Evolutionary conservation across 2,888 invertebrate genomes (phyloP).

Genomic region (Hydroisotoma schaefferi): DNA sequence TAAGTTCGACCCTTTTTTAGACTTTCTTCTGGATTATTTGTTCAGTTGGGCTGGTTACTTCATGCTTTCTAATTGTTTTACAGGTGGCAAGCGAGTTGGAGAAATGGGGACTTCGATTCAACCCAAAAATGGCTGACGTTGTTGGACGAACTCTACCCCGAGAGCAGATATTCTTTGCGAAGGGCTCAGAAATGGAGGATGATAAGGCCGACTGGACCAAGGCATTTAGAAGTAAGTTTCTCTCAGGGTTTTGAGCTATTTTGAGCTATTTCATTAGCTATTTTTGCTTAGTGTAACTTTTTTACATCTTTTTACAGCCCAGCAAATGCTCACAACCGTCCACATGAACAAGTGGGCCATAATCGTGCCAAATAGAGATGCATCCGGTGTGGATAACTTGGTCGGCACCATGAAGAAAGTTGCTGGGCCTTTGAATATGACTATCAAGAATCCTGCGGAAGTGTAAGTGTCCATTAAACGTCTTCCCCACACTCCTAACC

Average conservation of each 20-base stretch:
- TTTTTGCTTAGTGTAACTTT: neutral
- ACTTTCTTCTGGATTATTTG: neutral
- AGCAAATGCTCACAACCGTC: constrained; percentile 22
- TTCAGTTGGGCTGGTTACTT: neutral
- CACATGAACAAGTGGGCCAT: constrained; percentile 22
- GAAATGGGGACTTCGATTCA: constrained; percentile 22
- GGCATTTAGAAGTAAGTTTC: constrained; percentile 22
- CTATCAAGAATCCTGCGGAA: constrained; percentile 19
- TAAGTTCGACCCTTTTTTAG: constrained; percentile 13
- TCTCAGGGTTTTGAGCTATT: neutral
- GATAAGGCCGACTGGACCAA: constrained; percentile 28
- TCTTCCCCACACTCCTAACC: neutral
- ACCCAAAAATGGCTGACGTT: neutral
- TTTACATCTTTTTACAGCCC: constrained; percentile 7
- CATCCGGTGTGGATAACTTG: constrained; percentile 22
- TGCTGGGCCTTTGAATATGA: constrained; percentile 16
- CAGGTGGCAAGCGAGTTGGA: constrained; percentile 15
- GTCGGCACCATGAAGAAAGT: constrained; percentile 21
- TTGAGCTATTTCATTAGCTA: neutral
- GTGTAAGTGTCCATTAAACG: constrained; percentile 16
- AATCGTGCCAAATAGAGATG: constrained; percentile 19
- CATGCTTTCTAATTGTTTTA: neutral
- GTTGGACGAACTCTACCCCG: constrained; percentile 13
- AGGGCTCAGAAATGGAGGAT: constrained; percentile 3
- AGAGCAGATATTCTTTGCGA: constrained; percentile 18